phyloP scores from a whole-genome alignment of 2,888 invertebrate genomes.

The Caenorhabditis doughertyi region DNA sequence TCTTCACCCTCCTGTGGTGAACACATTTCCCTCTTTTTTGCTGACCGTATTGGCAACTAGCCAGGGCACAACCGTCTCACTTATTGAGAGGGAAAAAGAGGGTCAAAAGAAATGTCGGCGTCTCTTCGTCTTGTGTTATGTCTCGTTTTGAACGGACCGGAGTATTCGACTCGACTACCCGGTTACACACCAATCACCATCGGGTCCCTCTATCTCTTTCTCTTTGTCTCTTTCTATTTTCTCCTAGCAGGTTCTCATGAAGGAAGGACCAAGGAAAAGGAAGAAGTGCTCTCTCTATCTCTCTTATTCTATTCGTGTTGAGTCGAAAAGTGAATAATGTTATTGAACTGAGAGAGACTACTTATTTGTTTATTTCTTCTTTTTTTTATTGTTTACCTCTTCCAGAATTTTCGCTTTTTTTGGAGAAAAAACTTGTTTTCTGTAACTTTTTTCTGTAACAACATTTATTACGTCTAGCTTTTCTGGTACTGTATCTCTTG shows the following conservation, averaged over 20 bases:
- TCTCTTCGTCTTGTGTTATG: constrained; percentile 12
- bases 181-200: constrained; percentile 56
- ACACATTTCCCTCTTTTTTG: neutral
- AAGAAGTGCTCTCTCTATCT: constrained; percentile 12
- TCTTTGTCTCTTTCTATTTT: constrained; percentile 4
- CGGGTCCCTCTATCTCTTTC: neutral
- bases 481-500: too few species aligned
- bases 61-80: constrained; percentile 5
- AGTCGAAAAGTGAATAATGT: constrained; percentile 17
- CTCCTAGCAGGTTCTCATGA: constrained; percentile 17
- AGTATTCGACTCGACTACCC: constrained; percentile 10
- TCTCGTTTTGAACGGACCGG: too few species aligned
- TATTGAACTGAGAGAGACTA: neutral
- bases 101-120: constrained; percentile 48
- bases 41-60: constrained; percentile 44
- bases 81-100: constrained; percentile 5
- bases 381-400: neutral
- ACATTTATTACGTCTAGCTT: too few species aligned
- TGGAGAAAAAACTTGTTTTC: too few species aligned
- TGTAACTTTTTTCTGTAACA: too few species aligned
- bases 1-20: neutral
- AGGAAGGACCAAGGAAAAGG: constrained; percentile 5
- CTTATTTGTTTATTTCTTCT: constrained; percentile 1
- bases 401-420: too few species aligned
- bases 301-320: too few species aligned